A percentile compares a stretch with the other conserved stretches of the same genome.
Conservation (phyloP, 2,113 vertebrate species). For the Cynopterus brachyotis region DNA sequence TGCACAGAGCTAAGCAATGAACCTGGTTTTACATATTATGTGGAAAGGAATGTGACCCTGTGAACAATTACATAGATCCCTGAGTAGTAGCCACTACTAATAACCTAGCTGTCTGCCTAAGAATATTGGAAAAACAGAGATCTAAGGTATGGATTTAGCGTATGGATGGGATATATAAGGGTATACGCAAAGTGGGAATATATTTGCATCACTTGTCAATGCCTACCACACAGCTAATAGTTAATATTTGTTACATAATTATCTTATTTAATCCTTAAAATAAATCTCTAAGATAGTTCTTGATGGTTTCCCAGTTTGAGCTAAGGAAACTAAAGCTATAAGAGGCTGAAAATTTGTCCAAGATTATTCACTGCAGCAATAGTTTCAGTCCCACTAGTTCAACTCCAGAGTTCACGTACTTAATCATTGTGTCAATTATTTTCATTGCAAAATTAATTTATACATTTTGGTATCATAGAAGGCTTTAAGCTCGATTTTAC, state of each 20-base stretch:
- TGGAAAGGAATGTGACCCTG: neutral
- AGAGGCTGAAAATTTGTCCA: neutral
- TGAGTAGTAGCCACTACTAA: neutral
- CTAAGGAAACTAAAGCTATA: neutral
- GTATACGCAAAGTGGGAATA: neutral
- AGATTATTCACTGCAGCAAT: neutral
- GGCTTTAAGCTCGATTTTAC: neutral
- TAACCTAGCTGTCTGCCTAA: neutral
- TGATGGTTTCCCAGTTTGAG: neutral
- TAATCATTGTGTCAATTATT: neutral
- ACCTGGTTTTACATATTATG: neutral
- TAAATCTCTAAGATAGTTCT: neutral
- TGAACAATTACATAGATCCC: neutral
- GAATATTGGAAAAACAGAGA: neutral
- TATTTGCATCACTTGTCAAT: neutral
- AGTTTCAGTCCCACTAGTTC: neutral
- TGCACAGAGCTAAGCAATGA: neutral
- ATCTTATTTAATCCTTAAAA: neutral
- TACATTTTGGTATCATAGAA: neutral
- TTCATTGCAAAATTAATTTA: neutral
- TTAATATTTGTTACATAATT: neutral
- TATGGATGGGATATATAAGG: neutral
- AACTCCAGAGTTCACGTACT: neutral
- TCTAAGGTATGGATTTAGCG: neutral
- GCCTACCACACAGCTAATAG: neutral